Evolutionary conservation across 2,888 invertebrate genomes (phyloP), one percentile per base, ranked within the genome.

Genomic region (Ophion costatus): DNA sequence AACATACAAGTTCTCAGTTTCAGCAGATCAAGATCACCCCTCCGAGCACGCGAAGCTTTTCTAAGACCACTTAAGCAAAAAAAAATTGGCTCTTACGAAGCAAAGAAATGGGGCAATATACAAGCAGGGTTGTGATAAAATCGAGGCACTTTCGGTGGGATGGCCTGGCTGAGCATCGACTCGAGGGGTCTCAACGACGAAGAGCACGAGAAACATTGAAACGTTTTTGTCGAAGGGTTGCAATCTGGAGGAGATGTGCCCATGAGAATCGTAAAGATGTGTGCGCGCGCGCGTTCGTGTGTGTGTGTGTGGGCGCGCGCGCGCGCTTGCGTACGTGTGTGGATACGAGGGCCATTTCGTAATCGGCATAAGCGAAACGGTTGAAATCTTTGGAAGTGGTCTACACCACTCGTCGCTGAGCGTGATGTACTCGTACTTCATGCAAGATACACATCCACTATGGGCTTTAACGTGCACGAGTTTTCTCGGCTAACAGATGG

Each of bases 371-470:
- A 51, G 33, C n/a, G 22, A 5, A 57, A 78, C 75, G 75, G 59
- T 75, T 78, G 74, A 81, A 69, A 64, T 78, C 33, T 81, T 81
- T 9, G 59, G n/a, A 73, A 80, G 83, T 77, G 71, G 63, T 56
- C 70, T 42, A 56, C 57, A 56, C 78, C 61, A 75, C 84, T 84
- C 64, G 71, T 80, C 80, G 67, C 59, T 17, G 42, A 70, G 75
- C 70, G 24, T 78, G 56, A 64, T 42, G 20, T 38, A 77, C 38
- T n/a, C 24, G 61, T 59, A 66, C 69, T 75, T 38, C 51, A 29
- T 81, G 73, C 59, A 51, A 56, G 5, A 45, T 57, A 69, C 24
- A 67, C 29, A 63, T 78, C 74, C 24, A 63, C 59, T 75, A 64
- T 70, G 74, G 76, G 42, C 59, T 63, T 29, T 42, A 6, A 2